Conservation (phyloP, 2,888 invertebrate genomes). For the Nomada flava region DNA sequence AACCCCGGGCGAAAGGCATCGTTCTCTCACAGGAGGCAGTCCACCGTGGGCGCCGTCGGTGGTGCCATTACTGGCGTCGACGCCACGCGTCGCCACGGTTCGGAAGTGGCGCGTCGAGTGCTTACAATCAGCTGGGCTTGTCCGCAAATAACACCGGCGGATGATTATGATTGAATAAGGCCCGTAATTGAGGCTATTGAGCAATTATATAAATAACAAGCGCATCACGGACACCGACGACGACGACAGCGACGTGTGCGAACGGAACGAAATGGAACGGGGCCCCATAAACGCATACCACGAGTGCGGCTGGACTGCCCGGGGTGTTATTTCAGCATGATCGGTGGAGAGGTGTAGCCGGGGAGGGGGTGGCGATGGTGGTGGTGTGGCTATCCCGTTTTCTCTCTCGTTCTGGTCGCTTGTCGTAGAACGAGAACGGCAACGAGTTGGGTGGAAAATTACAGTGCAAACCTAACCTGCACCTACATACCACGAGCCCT, state of each 20-base stretch:
- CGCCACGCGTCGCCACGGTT: constrained; percentile 56
- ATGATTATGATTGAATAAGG: constrained; percentile 84
- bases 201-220: constrained; percentile 83
- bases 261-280: not conserved
- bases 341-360: constrained; percentile 57
- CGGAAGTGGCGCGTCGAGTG: constrained; percentile 73
- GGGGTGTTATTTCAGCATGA: constrained; percentile 81
- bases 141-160: constrained; percentile 82
- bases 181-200: constrained; percentile 83
- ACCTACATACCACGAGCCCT: constrained; percentile 57
- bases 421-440: constrained; percentile 51
- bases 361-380: constrained; percentile 32
- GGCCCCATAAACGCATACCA: constrained; percentile 64
- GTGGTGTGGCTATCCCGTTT: not conserved
- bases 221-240: constrained; percentile 43
- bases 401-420: constrained; percentile 8
- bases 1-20: constrained; percentile 45
- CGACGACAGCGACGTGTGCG: not conserved
- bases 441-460: constrained; percentile 77
- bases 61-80: constrained; percentile 51
- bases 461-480: constrained; percentile 81
- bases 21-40: constrained; percentile 46
- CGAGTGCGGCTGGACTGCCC: constrained; percentile 64
- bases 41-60: constrained; percentile 28
- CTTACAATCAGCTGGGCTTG: constrained; percentile 83